phyloP scores from a whole-genome alignment of 2,113 vertebrate species.

The Pluvianellus socialis region DNA sequence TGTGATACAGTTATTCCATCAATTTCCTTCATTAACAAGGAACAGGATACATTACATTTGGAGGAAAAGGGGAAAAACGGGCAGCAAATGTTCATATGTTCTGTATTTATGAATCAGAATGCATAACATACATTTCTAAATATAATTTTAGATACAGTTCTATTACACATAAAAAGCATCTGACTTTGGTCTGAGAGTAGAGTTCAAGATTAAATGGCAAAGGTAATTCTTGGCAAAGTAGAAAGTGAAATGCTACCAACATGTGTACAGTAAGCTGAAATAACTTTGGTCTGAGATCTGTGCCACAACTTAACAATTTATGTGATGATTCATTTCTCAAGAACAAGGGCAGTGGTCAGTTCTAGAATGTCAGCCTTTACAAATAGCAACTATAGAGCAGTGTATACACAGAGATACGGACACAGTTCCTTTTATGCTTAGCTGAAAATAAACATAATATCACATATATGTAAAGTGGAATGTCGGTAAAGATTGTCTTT shows the following conservation, averaged over 20 bases:
- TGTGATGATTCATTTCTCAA: not conserved
- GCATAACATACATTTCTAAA: not conserved
- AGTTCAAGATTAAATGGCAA: not conserved
- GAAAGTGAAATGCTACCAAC: not conserved
- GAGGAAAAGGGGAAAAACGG: not conserved
- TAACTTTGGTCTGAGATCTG: not conserved
- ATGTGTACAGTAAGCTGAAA: accelerated
- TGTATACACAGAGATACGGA: not conserved
- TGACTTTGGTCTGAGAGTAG: not conserved
- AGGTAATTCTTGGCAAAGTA: not conserved
- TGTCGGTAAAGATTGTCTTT: not conserved
- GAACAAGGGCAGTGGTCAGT: not conserved
- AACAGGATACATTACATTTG: not conserved
- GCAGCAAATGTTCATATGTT: not conserved
- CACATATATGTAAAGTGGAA: not conserved
- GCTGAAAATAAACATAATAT: not conserved
- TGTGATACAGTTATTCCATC: not conserved
- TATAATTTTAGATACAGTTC: not conserved
- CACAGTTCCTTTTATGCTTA: not conserved
- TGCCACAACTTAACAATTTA: not conserved
- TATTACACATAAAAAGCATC: not conserved
- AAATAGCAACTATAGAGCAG: not conserved
- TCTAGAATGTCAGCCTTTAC: not conserved
- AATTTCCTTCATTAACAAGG: not conserved
- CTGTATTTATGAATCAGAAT: not conserved